These are phyloP conservation scores for Empis livida DNA, from an alignment of 2,888 invertebrate species.

Conservation along the genomic window DNA sequence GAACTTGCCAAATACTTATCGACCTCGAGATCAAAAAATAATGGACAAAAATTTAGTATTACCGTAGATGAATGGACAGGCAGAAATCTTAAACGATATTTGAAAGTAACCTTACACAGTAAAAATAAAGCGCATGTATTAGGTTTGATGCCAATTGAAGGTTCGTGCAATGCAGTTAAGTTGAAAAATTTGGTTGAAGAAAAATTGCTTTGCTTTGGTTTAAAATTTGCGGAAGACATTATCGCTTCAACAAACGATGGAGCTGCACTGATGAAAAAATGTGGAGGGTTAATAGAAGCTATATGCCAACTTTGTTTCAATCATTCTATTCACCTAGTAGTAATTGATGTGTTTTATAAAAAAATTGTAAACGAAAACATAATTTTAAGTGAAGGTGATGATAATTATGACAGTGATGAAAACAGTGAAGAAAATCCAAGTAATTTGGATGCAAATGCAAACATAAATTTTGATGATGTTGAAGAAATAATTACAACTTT, in stretches of 20 bases:
- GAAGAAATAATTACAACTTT: neutral
- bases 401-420: neutral
- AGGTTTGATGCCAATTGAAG: constrained; percentile 1
- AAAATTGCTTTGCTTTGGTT: neutral
- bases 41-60: constrained; percentile 1
- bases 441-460: neutral
- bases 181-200: neutral
- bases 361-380: neutral
- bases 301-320: neutral
- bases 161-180: neutral
- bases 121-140: neutral
- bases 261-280: neutral
- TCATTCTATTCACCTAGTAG: neutral
- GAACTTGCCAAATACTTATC: neutral
- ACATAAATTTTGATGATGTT: neutral
- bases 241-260: neutral
- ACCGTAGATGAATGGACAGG: neutral
- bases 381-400: neutral
- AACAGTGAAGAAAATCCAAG: neutral
- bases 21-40: neutral
- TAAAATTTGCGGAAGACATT: neutral
- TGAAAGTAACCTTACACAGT: neutral
- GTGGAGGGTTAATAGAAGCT: neutral
- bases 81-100: neutral
- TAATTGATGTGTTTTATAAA: neutral